Base-by-base conservation (phyloP, 2,888 invertebrate genomes). In the Mimachlamys varia region DNA sequence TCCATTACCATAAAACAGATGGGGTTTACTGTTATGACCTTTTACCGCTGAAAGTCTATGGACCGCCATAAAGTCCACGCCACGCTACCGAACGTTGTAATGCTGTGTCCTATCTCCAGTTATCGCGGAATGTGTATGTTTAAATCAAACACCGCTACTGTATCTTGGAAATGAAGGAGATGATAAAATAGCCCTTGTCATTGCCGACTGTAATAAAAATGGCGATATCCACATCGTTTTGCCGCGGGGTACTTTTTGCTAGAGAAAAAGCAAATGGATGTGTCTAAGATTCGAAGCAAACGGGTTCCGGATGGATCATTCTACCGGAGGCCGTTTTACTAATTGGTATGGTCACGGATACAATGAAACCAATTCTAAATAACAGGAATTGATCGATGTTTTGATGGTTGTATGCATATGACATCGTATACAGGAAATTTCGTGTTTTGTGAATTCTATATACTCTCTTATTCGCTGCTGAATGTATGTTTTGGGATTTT, bases 1-100 rank as follows among this genome's bases (percentile, higher is more conserved):
- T 76, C 76, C 76, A 76, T 76, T 76, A 76, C 76, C 76, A 76
- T 76, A 76, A 76, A 76, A 27, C 17, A 76, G 76, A 27, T 33
- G 76, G 12, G 12, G 33, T 76, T 76, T 76, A 76, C 33, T 76
- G 33, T 76, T 76, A 76, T 76, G 76, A 76, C 76, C 76, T 76
- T 76, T 76, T 76, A 76, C 27, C 76, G 76, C 27, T 33, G 76
- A 33, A 33, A 76, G 76, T 76, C 76, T 76, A 76, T 76, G 12
- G 33, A 76, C 76, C 44, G 44, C 44, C 76, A 76, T 76, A 76
- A 10, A 27, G 76, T 0, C 33, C 76, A 0, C 13, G 76, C 76
- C 17, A 22, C 27, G 4, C 12, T 22, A 2, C 76, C 62, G 62
- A 33, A 27, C 76, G 76, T 7, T 12, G 22, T 33, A 76, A 27